Percentiles rank a stretch among this genome's conserved stretches.
phyloP scores from a whole-genome alignment of 1,140 invertebrate genomes.

The Bombus pascuorum region DNA sequence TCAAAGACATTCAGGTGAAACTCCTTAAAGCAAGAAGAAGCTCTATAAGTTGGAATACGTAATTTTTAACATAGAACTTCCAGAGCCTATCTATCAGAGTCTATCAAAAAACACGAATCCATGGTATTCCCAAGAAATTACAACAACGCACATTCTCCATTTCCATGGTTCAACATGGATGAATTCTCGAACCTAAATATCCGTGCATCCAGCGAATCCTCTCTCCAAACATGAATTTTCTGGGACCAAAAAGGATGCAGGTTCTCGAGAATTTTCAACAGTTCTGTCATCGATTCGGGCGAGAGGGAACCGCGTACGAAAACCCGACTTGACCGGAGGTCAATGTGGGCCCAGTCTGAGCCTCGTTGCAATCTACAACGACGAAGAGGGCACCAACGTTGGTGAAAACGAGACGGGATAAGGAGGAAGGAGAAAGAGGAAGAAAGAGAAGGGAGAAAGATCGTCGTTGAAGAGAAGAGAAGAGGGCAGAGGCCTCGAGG shows the following conservation, averaged over 20 bases:
- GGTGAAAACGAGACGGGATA: background rate
- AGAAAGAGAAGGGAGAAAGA: slow-evolving; percentile 1
- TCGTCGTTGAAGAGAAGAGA: slow-evolving; percentile 31
- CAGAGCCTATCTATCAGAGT: background rate
- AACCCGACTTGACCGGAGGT: slow-evolving; percentile 40
- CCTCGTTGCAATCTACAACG: slow-evolving; percentile 37
- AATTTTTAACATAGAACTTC: too few species aligned
- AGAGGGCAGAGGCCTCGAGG: slow-evolving; percentile 64
- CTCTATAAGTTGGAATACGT: too few species aligned
- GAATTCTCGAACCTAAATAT: background rate
- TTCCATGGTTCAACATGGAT: background rate
- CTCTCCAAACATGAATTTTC: background rate
- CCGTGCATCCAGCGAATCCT: background rate
- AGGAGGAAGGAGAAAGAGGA: slow-evolving; percentile 15
- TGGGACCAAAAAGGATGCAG: background rate
- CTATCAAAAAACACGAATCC: background rate
- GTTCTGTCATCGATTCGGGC: slow-evolving; percentile 28
- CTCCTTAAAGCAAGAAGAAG: too few species aligned
- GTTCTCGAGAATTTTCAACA: slow-evolving; percentile 7
- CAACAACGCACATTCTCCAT: background rate
- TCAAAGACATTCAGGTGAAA: too few species aligned
- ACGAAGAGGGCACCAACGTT: background rate
- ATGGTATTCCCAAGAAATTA: background rate
- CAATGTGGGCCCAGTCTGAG: slow-evolving; percentile 22
- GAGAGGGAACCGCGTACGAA: slow-evolving; percentile 19